Evolutionary conservation across 2,113 vertebrate species (phyloP).

Genomic region (Junco hyemalis): DNA sequence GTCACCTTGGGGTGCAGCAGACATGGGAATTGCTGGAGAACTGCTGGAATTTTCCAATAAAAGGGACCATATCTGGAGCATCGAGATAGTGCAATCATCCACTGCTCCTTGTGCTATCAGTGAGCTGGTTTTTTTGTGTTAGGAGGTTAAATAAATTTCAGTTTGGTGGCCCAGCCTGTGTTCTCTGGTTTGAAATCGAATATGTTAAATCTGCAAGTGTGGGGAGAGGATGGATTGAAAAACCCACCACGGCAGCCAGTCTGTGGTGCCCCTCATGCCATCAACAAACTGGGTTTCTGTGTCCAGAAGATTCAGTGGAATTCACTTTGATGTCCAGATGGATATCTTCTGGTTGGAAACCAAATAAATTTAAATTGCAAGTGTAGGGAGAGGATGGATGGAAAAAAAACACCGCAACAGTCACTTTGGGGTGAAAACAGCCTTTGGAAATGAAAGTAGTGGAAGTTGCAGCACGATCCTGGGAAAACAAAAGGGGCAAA

Average conservation of each 20-base stretch:
- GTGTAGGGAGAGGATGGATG: neutral
- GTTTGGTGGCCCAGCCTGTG: neutral
- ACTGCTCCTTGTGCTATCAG: neutral
- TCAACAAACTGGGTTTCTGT: no score
- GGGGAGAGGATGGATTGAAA: neutral
- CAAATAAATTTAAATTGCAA: neutral
- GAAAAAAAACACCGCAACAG: no score
- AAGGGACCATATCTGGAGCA: neutral
- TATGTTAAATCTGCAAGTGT: neutral
- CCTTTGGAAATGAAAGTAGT: neutral
- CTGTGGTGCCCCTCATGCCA: neutral
- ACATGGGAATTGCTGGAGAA: neutral
- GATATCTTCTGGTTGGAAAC: neutral
- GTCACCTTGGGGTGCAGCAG: slow-evolving; percentile 12
- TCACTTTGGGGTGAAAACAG: neutral
- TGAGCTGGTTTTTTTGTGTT: accelerated
- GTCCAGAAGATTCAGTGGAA: neutral
- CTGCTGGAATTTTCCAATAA: neutral
- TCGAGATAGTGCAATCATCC: neutral
- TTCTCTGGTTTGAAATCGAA: neutral
- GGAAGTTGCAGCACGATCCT: neutral
- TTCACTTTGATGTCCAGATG: neutral
- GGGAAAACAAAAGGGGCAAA: neutral
- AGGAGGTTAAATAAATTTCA: neutral
- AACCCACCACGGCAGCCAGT: neutral